Evolutionary conservation across 2,888 invertebrate species (phyloP), one percentile per base, ranked within the genome.

Genomic region (Clistopyga incitator): DNA sequence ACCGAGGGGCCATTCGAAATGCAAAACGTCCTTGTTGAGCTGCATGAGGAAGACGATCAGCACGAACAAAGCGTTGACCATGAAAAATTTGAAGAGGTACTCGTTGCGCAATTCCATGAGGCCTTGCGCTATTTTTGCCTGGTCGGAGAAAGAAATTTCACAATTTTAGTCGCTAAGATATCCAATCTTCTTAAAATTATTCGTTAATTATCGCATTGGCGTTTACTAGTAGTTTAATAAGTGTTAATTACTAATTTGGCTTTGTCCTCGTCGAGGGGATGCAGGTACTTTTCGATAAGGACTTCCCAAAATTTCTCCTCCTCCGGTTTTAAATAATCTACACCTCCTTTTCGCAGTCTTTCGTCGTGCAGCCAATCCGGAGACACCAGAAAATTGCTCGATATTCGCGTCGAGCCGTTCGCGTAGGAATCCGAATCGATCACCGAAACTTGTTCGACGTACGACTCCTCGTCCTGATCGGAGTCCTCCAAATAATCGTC

Each of bases 291-390:
- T 64, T 95, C 95, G 74, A 98, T 95, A 72, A 98, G 93, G 72
- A 96, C 96, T 77, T 95, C 95, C 97, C 97, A 98, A 93, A 98
- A 98, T 23, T 93, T 93, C 68, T 95, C 95, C 92, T 98, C 98
- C 56, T 94, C 93, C 15, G 95, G 94, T 0, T 95, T 93, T 54
- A 98, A 93, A 88, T 95, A 95, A 52, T 95, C 95, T 2, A 96
- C 94, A 68, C 95, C 95, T 0, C 96, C 96, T 82, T 95, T 94
- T 64, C 95, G 94, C 13, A 97, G 92, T 34, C 95, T 94, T 25
- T 95, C 94, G 88, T 97, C 96, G 86, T 96, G 96, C 50, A 97
- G 93, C 97, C 97, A 97, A 84, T 93, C 94, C 0, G 95, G 95
- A 87, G 95, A 95, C 70, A 95, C 93, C 11, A 95, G 93, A 78